Evolutionary conservation across 2,888 invertebrate genomes (phyloP), one percentile per base, ranked within the genome.

Genomic region (Hipparchia sbordonii): DNA sequence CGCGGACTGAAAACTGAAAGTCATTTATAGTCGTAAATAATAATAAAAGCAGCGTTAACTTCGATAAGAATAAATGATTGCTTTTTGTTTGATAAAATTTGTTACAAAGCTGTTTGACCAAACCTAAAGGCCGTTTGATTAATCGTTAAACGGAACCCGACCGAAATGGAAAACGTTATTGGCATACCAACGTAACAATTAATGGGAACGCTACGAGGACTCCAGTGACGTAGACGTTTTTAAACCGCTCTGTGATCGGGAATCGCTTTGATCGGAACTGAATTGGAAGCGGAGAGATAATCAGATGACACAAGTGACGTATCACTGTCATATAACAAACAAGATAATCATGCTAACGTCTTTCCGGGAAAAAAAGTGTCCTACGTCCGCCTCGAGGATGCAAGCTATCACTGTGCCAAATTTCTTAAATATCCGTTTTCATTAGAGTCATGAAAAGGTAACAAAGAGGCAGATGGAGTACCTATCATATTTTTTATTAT

Each of bases 231-330:
- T 79, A 83, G 84, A 77, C 86, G 84, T 89, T 91, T 90, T 89
- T 7, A 85, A 86, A 89, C 87, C 86, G 88, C 89, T 91, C 91
- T 90, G 91, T 90, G 85, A 85, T 84, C 82, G 80, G 82, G 82
- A 89, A 88, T 88, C 88, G 87, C 89, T 91, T 90, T 91, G 90
- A 90, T 90, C 85, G 83, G 79, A 82, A 82, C 79, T 82, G 85
- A 85, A 85, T 86, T 84, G 84, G 81, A 76, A 85, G 85, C 85
- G 81, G 75, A 71, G 86, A 85, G 88, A 88, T 89, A 87, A 89
- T 82, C 83, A 62, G 65, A 65, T 63, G 54, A 54, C 67, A 82
- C 57, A 68, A 13, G 52, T 71, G 56, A 71, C 52, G 66, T 71
- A 52, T 52, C 85, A 87, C 85, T 87, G 85, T 70, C 60, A 67